These are phyloP conservation scores for Trisateles emortualis DNA, from an alignment of 2,888 invertebrate species.

Conservation along the genomic window DNA sequence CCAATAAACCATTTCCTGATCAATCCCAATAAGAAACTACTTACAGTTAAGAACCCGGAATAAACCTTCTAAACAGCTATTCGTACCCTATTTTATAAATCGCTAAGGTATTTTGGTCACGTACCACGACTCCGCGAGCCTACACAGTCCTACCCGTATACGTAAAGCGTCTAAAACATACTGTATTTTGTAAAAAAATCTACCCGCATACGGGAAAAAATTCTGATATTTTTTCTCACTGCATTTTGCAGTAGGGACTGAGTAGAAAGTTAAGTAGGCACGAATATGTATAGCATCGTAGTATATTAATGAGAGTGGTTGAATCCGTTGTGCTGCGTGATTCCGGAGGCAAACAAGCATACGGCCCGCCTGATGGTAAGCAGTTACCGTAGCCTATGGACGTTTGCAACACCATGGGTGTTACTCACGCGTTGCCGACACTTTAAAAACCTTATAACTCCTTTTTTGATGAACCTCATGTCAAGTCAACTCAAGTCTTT, in stretches of 20 bases:
- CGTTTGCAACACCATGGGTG: too few species aligned
- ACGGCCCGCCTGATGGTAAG: too few species aligned
- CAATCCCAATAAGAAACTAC: conserved; percentile 41
- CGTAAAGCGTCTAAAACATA: conserved; percentile 6
- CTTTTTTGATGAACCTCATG: too few species aligned
- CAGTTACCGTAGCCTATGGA: too few species aligned
- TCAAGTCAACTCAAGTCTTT: too few species aligned
- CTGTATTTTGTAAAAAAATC: conserved; percentile 32
- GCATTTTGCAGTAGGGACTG: conserved; percentile 12
- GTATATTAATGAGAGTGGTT: conserved; percentile 8
- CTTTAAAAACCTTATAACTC: too few species aligned
- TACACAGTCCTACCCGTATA: conserved; percentile 36
- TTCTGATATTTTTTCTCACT: conserved; percentile 7
- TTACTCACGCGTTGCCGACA: too few species aligned
- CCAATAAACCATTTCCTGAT: neutral
- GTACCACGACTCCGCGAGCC: too few species aligned
- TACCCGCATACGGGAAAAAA: conserved; percentile 31
- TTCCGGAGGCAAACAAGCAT: too few species aligned
- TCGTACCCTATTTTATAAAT: conserved; percentile 13
- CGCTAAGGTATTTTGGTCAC: conserved; percentile 37
- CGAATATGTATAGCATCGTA: neutral
- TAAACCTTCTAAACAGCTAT: conserved; percentile 29
- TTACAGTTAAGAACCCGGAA: conserved; percentile 43
- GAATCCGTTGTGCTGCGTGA: neutral
- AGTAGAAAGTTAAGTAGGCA: conserved; percentile 6